Percentiles rank a stretch among this genome's conserved stretches.
Conservation (phyloP, 2,113 vertebrate genomes). For the Mesocricetus auratus region DNA sequence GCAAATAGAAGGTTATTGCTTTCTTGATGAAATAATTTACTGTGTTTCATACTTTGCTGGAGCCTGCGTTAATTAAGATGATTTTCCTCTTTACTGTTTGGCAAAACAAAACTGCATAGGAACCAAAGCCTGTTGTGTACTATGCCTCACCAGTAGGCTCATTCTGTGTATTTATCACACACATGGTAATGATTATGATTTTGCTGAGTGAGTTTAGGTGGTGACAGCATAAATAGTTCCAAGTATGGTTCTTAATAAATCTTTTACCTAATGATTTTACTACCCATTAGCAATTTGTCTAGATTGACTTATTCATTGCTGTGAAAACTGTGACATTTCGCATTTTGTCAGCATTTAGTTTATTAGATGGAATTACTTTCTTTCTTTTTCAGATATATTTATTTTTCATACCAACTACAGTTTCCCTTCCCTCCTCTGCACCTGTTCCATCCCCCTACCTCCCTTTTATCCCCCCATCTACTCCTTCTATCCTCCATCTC, state of each 20-base stretch:
- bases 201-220: neutral
- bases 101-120: neutral
- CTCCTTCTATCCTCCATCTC: too few relatives aligned
- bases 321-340: neutral
- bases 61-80: neutral
- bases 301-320: neutral
- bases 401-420: too few relatives aligned
- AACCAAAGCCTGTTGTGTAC: neutral
- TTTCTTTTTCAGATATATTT: too few relatives aligned
- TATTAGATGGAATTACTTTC: neutral
- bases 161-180: neutral
- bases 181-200: neutral
- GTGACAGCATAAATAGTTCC: neutral
- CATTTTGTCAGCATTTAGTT: neutral
- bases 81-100: neutral
- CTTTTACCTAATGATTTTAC: neutral
- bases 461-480: too few relatives aligned
- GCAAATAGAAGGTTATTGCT: neutral
- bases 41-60: neutral
- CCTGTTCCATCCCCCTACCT: too few relatives aligned
- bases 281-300: neutral
- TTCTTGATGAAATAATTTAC: neutral
- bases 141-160: neutral
- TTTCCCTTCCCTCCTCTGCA: too few relatives aligned
- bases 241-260: neutral